Evolutionary conservation across 2,888 invertebrate genomes (phyloP).

Genomic region (Lomographa bimaculata): DNA sequence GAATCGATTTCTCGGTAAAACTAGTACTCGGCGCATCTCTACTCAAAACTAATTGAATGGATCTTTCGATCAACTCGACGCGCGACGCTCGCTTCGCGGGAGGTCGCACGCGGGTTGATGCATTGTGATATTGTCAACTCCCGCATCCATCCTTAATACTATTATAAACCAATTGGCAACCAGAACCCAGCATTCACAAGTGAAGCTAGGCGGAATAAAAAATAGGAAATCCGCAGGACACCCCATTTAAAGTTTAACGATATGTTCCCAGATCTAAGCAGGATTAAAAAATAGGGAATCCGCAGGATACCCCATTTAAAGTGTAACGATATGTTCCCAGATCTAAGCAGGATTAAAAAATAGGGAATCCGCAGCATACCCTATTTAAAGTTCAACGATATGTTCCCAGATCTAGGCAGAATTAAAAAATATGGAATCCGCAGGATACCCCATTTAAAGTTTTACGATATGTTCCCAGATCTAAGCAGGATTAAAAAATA

Average conservation of each 20-base stretch:
- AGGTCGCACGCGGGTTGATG: constrained; percentile 1
- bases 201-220: background rate
- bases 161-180: constrained; percentile 1
- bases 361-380: constrained; percentile 13
- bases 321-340: background rate
- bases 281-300: constrained; percentile 6
- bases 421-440: constrained; percentile 9
- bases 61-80: constrained; percentile 51
- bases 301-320: constrained; percentile 13
- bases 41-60: constrained; percentile 66
- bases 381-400: constrained; percentile 5
- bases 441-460: constrained; percentile 11
- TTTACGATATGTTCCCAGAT: background rate
- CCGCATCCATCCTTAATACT: constrained; percentile 4
- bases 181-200: background rate
- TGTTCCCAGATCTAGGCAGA: background rate
- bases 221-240: constrained; percentile 15
- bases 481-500: too few relatives aligned
- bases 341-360: background rate
- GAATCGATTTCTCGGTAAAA: too few relatives aligned
- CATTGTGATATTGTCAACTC: constrained; percentile 2
- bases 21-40: too few relatives aligned
- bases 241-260: constrained; percentile 5
- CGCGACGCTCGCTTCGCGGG: too few relatives aligned
- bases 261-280: background rate